Conservation (phyloP, 2,888 invertebrate species). For the Gymnocheta viridis region DNA sequence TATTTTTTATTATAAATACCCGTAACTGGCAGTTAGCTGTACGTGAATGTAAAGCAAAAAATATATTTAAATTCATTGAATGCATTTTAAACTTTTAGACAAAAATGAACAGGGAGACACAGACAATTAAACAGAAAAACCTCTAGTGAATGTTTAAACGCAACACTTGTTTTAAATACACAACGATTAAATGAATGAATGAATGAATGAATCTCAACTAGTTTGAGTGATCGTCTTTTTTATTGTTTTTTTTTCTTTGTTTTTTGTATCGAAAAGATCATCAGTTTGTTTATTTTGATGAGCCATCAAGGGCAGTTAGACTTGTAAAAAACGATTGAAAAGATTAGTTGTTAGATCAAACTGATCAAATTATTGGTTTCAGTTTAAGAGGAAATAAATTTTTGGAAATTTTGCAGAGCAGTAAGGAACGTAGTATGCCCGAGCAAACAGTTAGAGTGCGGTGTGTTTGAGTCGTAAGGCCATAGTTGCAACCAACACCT, state of each 20-base stretch:
- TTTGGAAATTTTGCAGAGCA: no score
- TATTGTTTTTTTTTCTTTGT: neutral
- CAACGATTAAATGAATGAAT: conserved; percentile 30
- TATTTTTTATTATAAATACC: conserved; percentile 13
- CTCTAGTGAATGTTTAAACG: conserved; percentile 27
- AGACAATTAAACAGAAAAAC: conserved; percentile 61
- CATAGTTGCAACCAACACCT: no score
- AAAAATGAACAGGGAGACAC: conserved; percentile 48
- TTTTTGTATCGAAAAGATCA: conserved; percentile 5
- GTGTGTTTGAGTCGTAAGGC: no score
- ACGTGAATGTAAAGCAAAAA: conserved; percentile 31
- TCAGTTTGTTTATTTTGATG: conserved; percentile 38
- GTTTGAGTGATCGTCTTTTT: conserved; percentile 28
- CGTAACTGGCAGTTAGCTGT: conserved; percentile 13
- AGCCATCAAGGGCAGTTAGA: conserved; percentile 42
- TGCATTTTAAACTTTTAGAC: conserved; percentile 27
- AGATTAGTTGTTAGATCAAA: conserved; percentile 21
- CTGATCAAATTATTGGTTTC: neutral
- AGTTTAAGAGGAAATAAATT: neutral
- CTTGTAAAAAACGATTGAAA: conserved; percentile 24
- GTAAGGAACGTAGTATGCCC: no score
- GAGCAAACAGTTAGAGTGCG: no score
- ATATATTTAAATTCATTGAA: conserved; percentile 42
- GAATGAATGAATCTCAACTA: conserved; percentile 20
- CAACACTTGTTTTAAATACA: conserved; percentile 47